Percentiles rank a stretch among this genome's conserved stretches.
phyloP scores from a whole-genome alignment of 1,140 invertebrate genomes.

The Temnothorax curvispinosus region DNA sequence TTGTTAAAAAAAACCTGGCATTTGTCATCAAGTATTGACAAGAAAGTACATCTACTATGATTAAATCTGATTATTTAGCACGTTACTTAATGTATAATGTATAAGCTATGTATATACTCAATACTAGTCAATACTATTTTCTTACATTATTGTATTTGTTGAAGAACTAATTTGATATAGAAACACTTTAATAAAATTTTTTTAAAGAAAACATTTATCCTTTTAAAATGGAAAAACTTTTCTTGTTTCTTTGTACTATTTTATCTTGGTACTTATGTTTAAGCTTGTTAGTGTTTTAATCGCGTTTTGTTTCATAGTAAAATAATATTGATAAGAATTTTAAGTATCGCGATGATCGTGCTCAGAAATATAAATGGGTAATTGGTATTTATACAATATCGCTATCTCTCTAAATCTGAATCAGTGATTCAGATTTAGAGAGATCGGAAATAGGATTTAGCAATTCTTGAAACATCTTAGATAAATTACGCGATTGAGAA shows the following conservation, averaged over 20 bases:
- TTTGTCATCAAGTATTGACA: background rate
- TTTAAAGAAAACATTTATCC: background rate
- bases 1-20: conserved; percentile 21
- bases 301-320: background rate
- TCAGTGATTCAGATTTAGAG: no score
- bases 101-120: background rate
- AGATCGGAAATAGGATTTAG: background rate
- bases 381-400: background rate
- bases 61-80: background rate
- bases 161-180: background rate
- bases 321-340: background rate
- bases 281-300: background rate
- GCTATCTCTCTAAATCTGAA: no score
- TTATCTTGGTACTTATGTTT: background rate
- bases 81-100: background rate
- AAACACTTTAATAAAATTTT: background rate
- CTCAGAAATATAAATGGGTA: background rate
- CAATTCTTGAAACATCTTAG: background rate
- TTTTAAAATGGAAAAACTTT: background rate
- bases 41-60: background rate
- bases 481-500: background rate
- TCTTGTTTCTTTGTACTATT: background rate
- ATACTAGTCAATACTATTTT: conserved; percentile 6
- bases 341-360: background rate
- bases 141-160: background rate